Evolutionary conservation across 2,797 vertebrate species (phyloP), one percentile per base, ranked within the genome.

Genomic region (Lates japonicus): DNA sequence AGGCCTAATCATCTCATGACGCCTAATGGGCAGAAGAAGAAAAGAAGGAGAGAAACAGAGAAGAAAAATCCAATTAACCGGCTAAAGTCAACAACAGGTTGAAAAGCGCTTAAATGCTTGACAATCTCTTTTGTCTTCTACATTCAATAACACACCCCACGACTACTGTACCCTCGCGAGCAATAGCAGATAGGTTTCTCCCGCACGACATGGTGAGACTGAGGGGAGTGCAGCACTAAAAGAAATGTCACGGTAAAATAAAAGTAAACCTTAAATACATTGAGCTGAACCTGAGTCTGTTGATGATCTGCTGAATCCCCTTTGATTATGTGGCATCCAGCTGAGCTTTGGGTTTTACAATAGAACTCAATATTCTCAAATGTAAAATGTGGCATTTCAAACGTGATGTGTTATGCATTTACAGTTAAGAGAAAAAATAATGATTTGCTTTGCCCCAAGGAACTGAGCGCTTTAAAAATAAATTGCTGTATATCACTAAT

Each of bases 1-100:
- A 99, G n/a, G 82, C 76, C 97, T 97, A 80, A 99, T 96, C 70
- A 96, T 96, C 90, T 98, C 93, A 19, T 97, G 96, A 74, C 96
- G 96, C 80, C 97, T 98, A 80, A 42, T 54, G 55, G 35, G 22
- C 19, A 48, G 20, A 60, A 55, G 17, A 66, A 55, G 20, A 62
- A 69, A 33, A 82, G 9, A 61, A 22, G 22, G 49, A 73, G 58
- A 10, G 11, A 44, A 29, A 31, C 33, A 41, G 31, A 25, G 25
- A 33, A 74, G 19, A 60, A 65, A 5, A 42, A 63, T 70, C 33
- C 17, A 39, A 46, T 70, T 52, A n/a, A 67, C 61, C 35, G 6
- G 13, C 3, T 39, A 46, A 25, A 13, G 31, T 66, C 17, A 44
- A 42, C 16, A 46, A 52, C 9, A 8, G 1, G 39, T 25, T 37